Percentiles rank a stretch among this genome's conserved stretches.
These are phyloP conservation scores for Loxodonta africana DNA, from an alignment of 2,113 vertebrate genomes.

Conservation along the genomic window DNA sequence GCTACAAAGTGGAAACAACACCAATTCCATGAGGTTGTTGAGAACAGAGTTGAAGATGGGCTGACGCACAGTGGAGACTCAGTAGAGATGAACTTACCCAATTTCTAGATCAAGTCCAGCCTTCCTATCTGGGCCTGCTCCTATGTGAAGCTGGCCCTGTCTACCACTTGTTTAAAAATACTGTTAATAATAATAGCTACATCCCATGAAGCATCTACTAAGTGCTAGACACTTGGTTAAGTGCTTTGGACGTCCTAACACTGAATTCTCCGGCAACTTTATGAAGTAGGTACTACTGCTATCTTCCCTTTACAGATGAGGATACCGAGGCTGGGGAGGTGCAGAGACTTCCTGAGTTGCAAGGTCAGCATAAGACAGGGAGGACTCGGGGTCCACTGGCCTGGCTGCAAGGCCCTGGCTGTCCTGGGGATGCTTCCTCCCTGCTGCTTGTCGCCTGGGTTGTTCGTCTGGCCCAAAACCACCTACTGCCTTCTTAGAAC, in stretches of 20 bases:
- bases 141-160: not conserved
- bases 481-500: not conserved
- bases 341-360: not conserved
- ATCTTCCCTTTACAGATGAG: not conserved
- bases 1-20: too few species aligned
- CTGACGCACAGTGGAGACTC: accelerated
- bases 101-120: not conserved
- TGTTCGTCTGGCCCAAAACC: not conserved
- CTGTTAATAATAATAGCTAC: not conserved
- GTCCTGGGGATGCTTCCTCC: too few species aligned
- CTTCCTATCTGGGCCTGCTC: not conserved
- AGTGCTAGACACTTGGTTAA: not conserved
- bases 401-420: not conserved
- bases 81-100: not conserved
- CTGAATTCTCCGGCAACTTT: not conserved
- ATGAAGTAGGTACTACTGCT: not conserved
- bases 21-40: not conserved
- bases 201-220: not conserved
- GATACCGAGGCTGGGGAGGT: not conserved
- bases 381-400: not conserved
- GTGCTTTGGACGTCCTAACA: not conserved
- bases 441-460: not conserved
- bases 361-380: not conserved
- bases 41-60: too few species aligned
- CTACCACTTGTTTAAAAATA: not conserved